Evolutionary conservation across 2,113 vertebrate genomes (phyloP).

Genomic region (Rhinolophus sinicus): DNA sequence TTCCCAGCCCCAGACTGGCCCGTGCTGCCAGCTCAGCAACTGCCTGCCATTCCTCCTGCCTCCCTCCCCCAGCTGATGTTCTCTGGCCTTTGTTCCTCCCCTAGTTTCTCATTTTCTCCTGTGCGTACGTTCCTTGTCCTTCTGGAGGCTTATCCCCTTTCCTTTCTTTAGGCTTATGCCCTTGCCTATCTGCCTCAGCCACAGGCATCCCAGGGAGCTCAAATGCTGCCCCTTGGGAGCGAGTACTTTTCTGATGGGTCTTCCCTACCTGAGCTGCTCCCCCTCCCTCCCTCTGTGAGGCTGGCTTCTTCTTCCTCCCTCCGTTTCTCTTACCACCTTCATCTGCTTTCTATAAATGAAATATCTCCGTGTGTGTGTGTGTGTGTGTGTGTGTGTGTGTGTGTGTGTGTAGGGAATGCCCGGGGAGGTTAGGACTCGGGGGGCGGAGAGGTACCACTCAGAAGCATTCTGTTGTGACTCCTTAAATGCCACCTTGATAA

Average conservation of each 20-base stretch:
- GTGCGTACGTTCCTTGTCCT: background rate
- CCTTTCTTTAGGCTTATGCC: background rate
- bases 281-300: background rate
- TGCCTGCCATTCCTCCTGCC: background rate
- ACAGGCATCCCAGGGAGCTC: background rate
- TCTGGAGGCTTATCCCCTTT: background rate
- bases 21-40: constrained; percentile 52
- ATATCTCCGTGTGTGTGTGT: background rate
- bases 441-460: background rate
- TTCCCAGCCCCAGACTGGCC: background rate
- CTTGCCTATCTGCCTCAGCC: background rate
- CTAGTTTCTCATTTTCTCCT: background rate
- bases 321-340: background rate
- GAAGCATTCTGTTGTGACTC: background rate
- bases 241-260: background rate
- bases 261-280: background rate
- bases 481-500: background rate
- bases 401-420: background rate
- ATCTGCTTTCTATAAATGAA: background rate
- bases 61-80: background rate
- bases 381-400: background rate
- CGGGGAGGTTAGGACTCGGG: background rate
- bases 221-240: background rate
- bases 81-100: background rate
- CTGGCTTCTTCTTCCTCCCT: background rate